phyloP scores from a whole-genome alignment of 2,113 vertebrate genomes.

The Catharus bicknelli region DNA sequence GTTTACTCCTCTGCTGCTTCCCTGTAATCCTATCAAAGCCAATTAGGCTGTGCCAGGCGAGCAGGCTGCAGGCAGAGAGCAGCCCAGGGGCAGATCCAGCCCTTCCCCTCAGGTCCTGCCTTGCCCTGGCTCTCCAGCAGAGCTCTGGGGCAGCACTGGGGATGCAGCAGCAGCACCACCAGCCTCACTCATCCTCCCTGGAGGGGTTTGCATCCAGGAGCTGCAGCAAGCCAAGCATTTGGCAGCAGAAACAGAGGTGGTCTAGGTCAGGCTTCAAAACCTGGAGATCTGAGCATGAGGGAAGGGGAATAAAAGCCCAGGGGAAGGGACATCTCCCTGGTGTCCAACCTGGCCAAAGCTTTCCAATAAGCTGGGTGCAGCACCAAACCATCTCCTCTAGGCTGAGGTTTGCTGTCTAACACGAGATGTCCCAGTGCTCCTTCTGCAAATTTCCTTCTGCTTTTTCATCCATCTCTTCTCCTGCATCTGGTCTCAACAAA shows the following conservation, averaged over 20 bases:
- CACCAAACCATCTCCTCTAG: background rate
- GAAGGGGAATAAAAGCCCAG: background rate
- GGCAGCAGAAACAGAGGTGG: background rate
- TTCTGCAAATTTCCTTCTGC: background rate
- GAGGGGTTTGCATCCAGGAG: background rate
- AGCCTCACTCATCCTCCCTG: rapidly evolving
- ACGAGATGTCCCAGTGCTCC: background rate
- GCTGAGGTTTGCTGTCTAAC: background rate
- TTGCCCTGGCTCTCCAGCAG: background rate
- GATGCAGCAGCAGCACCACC: background rate
- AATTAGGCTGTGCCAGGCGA: slow-evolving; percentile 31
- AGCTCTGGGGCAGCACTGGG: background rate
- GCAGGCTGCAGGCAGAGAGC: background rate
- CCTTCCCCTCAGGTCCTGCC: background rate
- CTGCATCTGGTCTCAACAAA: slow-evolving; percentile 27
- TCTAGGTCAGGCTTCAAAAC: background rate
- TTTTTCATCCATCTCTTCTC: slow-evolving; percentile 7
- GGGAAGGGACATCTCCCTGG: background rate
- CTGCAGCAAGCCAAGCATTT: background rate
- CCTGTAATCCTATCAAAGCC: slow-evolving; percentile 26
- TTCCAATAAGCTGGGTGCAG: background rate
- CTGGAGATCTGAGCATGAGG: background rate
- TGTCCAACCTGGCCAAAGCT: rapidly evolving
- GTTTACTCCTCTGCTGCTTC: background rate
- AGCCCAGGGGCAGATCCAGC: background rate